Conservation (phyloP, 2,797 vertebrate genomes). For the Dryobates pubescens region DNA sequence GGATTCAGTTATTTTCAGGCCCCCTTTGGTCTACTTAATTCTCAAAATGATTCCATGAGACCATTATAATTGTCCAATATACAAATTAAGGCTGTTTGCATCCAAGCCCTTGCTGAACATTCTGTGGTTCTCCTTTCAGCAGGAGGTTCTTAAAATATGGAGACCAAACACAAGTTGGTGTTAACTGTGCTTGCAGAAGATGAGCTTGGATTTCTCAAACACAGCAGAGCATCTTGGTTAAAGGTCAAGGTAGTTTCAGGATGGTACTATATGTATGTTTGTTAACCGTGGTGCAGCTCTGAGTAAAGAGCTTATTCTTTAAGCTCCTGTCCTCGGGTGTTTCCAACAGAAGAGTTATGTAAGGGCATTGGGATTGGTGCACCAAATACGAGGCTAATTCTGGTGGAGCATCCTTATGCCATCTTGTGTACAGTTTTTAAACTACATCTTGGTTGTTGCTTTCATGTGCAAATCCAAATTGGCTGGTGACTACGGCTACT, state of each 20-base stretch:
- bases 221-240: slow-evolving; percentile 58
- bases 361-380: slow-evolving; percentile 59
- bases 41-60: not conserved
- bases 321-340: slow-evolving; percentile 51
- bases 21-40: not conserved
- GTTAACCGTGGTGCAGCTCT: slow-evolving; percentile 56
- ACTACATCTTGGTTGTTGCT: slow-evolving; percentile 54
- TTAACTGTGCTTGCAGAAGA: slow-evolving; percentile 33
- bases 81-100: not conserved
- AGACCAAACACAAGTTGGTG: not conserved
- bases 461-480: not conserved
- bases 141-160: not conserved
- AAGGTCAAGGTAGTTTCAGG: slow-evolving; percentile 60
- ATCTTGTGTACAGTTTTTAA: slow-evolving; percentile 74
- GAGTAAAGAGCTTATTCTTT: slow-evolving; percentile 73
- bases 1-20: not conserved
- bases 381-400: slow-evolving; percentile 56
- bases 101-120: not conserved
- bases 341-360: slow-evolving; percentile 54
- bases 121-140: not conserved
- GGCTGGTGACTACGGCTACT: slow-evolving; percentile 6
- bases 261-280: slow-evolving; percentile 51
- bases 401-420: slow-evolving; percentile 73
- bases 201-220: slow-evolving; percentile 42
- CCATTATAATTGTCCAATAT: not conserved